Percentiles rank a stretch among this genome's conserved stretches.
Evolutionary conservation across 1,140 invertebrate genomes (phyloP).

Genomic region (Magallana angulata): DNA sequence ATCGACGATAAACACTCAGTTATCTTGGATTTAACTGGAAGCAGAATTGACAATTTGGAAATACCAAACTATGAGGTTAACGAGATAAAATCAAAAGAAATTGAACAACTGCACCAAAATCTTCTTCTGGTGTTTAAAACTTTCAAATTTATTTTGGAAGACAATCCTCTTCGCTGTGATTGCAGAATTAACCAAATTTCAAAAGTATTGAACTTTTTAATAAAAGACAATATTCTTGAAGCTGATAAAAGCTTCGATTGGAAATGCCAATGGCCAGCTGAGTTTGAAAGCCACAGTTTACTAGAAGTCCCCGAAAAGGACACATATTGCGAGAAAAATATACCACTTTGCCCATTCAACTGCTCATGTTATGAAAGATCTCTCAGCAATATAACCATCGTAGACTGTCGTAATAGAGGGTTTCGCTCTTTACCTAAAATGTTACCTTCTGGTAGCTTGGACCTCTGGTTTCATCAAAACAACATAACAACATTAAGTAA

Average conservation of each 20-base stretch:
- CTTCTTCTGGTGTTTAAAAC: slow-evolving; percentile 53
- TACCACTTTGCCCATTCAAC: slow-evolving; percentile 53
- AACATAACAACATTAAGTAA: slow-evolving; percentile 58
- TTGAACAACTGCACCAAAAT: slow-evolving; percentile 39
- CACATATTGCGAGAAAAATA: slow-evolving; percentile 61
- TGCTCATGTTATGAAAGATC: slow-evolving; percentile 65
- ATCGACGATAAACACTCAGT: slow-evolving; percentile 19
- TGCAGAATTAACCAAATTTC: slow-evolving; percentile 64
- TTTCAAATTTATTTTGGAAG: slow-evolving; percentile 61
- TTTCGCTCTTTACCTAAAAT: slow-evolving; percentile 50
- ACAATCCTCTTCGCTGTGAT: slow-evolving; percentile 62
- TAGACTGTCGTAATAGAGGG: slow-evolving; percentile 61
- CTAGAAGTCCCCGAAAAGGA: slow-evolving; percentile 55
- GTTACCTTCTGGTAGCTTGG: slow-evolving; percentile 56
- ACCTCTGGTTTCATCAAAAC: slow-evolving; percentile 68
- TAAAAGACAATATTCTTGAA: slow-evolving; percentile 45
- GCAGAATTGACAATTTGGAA: slow-evolving; percentile 50
- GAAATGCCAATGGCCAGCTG: slow-evolving; percentile 61
- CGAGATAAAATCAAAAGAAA: not conserved
- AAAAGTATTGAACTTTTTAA: slow-evolving; percentile 43
- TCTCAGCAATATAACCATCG: slow-evolving; percentile 56
- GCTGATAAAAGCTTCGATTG: slow-evolving; percentile 63
- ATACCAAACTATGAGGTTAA: slow-evolving; percentile 8
- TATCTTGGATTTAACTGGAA: slow-evolving; percentile 58
- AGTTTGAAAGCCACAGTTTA: slow-evolving; percentile 52